phyloP scores from a whole-genome alignment of 2,113 vertebrate genomes.

The Nothocercus julius region DNA sequence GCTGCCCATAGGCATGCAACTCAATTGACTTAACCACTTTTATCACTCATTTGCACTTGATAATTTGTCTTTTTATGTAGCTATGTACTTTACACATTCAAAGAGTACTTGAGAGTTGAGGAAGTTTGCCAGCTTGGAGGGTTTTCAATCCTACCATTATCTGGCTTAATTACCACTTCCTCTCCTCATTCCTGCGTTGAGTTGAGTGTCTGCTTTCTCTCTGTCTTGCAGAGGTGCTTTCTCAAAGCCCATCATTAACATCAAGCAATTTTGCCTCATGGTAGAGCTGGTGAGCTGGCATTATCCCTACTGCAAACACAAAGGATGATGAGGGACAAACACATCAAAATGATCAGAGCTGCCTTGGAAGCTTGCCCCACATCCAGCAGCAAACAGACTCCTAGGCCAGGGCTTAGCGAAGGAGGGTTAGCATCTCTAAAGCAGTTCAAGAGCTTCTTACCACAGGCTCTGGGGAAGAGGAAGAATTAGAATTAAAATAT shows the following conservation, averaged over 20 bases:
- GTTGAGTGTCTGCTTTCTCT: not conserved
- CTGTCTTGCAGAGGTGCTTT: not conserved
- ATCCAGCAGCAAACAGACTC: not conserved
- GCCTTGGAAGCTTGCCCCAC: not conserved
- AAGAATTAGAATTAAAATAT: not conserved
- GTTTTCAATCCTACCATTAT: slow-evolving; percentile 21
- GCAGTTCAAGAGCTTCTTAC: not conserved
- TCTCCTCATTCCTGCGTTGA: not conserved
- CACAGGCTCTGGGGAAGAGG: not conserved
- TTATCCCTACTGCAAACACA: accelerated
- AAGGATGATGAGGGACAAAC: not conserved
- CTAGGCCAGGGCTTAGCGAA: not conserved
- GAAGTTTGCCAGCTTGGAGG: slow-evolving; percentile 17
- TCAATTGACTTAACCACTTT: not conserved
- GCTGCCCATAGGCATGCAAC: not conserved
- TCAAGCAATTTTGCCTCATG: not conserved
- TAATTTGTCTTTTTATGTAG: slow-evolving; percentile 35
- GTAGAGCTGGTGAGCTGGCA: not conserved
- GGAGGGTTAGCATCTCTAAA: not conserved
- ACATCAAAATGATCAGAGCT: not conserved
- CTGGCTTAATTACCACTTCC: not conserved
- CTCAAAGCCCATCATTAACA: not conserved
- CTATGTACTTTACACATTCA: slow-evolving; percentile 15
- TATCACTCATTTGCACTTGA: slow-evolving; percentile 24
- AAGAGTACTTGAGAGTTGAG: slow-evolving; percentile 5